phyloP scores from a whole-genome alignment of 2,888 invertebrate species.

The Perithous albicinctus region DNA sequence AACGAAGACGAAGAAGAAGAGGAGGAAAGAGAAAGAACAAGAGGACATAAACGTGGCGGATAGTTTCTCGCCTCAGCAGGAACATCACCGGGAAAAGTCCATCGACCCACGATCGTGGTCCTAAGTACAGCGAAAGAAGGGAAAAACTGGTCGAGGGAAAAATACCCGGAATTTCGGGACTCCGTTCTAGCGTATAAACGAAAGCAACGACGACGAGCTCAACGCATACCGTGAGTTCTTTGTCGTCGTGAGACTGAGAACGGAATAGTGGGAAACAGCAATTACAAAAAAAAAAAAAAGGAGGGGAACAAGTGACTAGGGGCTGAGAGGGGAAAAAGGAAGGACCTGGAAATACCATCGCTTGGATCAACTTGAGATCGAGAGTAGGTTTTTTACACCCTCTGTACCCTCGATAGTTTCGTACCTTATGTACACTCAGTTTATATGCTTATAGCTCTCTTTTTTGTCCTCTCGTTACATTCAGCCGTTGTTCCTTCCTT shows the following conservation, averaged over 20 bases:
- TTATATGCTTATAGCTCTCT: neutral
- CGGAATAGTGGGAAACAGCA: neutral
- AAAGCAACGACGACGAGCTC: neutral
- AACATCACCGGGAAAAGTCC: conserved; percentile 24
- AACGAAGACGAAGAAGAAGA: conserved; percentile 10
- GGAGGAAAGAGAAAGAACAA: conserved; percentile 19
- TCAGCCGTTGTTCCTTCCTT: neutral
- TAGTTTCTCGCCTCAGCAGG: conserved; percentile 9
- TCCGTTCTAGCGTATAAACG: conserved; percentile 25
- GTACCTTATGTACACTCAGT: neutral
- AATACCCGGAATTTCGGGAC: conserved; percentile 58
- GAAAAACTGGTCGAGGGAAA: conserved; percentile 42
- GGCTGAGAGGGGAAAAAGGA: neutral
- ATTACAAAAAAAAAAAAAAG: conserved; percentile 13
- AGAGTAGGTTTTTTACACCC: conserved; percentile 12
- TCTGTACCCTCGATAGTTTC: neutral
- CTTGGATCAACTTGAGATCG: conserved; percentile 30
- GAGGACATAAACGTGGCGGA: conserved; percentile 9
- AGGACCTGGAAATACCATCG: conserved; percentile 1
- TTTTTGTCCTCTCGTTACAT: neutral
- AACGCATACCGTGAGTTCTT: conserved; percentile 51
- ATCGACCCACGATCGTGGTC: neutral
- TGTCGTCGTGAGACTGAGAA: conserved; percentile 31
- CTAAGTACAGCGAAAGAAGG: neutral
- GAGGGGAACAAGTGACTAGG: neutral